phyloP scores from a whole-genome alignment of 1,140 invertebrate species.

The Kradibia gibbosae region DNA sequence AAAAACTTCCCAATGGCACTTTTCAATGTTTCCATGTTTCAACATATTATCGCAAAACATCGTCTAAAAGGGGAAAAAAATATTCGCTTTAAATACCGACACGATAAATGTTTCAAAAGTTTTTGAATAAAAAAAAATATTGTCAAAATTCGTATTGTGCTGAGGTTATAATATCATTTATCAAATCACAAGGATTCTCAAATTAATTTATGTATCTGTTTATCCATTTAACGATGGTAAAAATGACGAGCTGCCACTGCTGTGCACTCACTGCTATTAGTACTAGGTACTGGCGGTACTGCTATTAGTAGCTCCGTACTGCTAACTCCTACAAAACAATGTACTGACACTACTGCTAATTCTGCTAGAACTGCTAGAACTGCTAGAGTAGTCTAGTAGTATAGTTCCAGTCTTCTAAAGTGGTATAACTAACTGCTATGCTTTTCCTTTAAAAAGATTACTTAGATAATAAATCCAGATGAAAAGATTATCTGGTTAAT shows the following conservation, averaged over 20 bases:
- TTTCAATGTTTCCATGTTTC: neutral
- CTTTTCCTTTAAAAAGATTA: slow-evolving; percentile 3
- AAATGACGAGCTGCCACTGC: neutral
- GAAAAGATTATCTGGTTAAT: slow-evolving; percentile 13
- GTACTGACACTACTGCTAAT: too few relatives aligned
- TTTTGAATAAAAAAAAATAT: neutral
- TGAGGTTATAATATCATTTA: slow-evolving; percentile 14
- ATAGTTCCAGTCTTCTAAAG: too few relatives aligned
- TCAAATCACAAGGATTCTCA: neutral
- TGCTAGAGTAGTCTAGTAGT: too few relatives aligned
- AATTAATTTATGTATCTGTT: neutral
- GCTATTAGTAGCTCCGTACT: too few relatives aligned
- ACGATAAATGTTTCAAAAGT: neutral
- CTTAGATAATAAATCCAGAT: neutral
- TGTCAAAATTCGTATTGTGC: neutral
- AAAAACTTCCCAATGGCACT: neutral
- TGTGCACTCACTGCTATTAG: too few relatives aligned
- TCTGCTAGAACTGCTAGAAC: too few relatives aligned
- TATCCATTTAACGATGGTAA: neutral
- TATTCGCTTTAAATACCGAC: neutral
- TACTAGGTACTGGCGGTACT: too few relatives aligned
- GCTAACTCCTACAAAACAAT: too few relatives aligned
- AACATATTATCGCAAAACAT: slow-evolving; percentile 25
- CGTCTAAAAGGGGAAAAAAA: neutral
- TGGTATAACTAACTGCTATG: too few relatives aligned